Conservation (phyloP, 2,113 vertebrate genomes). For the Salvelinus sp. region DNA sequence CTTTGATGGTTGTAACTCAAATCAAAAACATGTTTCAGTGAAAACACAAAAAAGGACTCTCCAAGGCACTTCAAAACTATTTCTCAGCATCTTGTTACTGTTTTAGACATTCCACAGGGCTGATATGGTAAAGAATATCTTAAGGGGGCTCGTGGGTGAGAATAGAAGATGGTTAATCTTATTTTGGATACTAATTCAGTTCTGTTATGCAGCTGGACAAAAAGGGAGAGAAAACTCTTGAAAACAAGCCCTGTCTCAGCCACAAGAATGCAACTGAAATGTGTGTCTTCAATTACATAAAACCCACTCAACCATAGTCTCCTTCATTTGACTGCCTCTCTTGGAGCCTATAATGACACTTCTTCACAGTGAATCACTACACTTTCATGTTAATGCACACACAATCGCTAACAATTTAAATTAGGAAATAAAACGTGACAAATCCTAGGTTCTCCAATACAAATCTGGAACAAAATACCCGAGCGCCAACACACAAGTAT, state of each 20-base stretch:
- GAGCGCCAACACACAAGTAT: constrained; percentile 33
- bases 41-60: constrained; percentile 36
- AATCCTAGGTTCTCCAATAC: constrained; percentile 37
- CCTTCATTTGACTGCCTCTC: constrained; percentile 56
- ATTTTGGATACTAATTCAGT: constrained; percentile 32
- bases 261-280: constrained; percentile 57
- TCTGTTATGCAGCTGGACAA: constrained; percentile 41
- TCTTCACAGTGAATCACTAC: constrained; percentile 37
- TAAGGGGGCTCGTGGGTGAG: constrained; percentile 30
- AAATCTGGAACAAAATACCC: constrained; percentile 20
- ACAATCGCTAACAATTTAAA: constrained; percentile 32
- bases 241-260: constrained; percentile 49
- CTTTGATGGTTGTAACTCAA: constrained; percentile 36
- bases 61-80: constrained; percentile 23
- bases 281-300: constrained; percentile 67
- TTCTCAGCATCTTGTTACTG: constrained; percentile 32
- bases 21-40: constrained; percentile 41
- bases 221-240: constrained; percentile 48
- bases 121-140: constrained; percentile 41
- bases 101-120: constrained; percentile 26
- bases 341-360: constrained; percentile 29
- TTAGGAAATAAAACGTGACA: constrained; percentile 42
- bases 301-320: constrained; percentile 45
- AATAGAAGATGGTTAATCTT: constrained; percentile 46
- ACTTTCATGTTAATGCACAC: constrained; percentile 27